phyloP scores from a whole-genome alignment of 2,797 vertebrate species.

The Cercopithecus mitis region DNA sequence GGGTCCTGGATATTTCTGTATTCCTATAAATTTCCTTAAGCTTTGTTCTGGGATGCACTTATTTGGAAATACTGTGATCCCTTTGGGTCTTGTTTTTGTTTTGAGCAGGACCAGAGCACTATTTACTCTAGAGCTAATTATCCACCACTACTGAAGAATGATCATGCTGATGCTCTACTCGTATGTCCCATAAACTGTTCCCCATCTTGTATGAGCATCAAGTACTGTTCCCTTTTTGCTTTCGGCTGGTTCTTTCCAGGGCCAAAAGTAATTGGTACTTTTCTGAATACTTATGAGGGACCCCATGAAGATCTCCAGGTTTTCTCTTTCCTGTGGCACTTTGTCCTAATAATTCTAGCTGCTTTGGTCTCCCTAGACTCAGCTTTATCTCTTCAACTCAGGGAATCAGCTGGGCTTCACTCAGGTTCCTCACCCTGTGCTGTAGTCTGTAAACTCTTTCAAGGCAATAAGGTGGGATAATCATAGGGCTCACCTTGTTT shows the following conservation, averaged over 20 bases:
- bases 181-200: not conserved
- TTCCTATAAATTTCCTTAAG: not conserved
- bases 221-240: not conserved
- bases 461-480: not conserved
- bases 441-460: not conserved
- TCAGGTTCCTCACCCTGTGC: not conserved
- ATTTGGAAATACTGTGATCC: slow-evolving; percentile 16
- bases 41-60: not conserved
- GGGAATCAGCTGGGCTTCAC: not conserved
- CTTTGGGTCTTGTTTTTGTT: not conserved
- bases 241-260: not conserved
- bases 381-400: not conserved
- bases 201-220: not conserved
- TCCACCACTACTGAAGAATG: not conserved
- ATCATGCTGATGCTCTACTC: not conserved
- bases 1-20: not conserved
- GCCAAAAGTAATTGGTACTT: not conserved
- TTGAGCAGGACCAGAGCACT: not conserved
- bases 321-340: not conserved
- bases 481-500: not conserved
- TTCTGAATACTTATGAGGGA: not conserved
- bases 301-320: not conserved
- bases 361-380: not conserved
- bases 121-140: not conserved
- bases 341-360: not conserved